Percentiles rank a stretch among this genome's conserved stretches.
Conservation (phyloP, 37 sponge, comb jelly and placozoan genomes). For the Spongia lamella region DNA sequence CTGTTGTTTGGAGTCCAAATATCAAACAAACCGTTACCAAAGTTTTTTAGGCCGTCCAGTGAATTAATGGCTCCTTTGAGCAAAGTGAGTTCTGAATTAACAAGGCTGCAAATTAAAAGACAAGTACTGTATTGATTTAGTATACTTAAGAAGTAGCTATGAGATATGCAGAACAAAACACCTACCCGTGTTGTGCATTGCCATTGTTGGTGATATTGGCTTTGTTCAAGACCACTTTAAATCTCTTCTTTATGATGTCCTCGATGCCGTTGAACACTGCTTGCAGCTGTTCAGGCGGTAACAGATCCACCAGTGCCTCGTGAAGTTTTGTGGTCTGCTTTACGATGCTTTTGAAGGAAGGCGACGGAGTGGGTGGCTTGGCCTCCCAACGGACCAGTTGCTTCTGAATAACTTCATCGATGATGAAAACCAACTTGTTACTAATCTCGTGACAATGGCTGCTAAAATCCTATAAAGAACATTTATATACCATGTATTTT, state of each 20-base stretch:
- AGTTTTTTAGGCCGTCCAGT: slow-evolving; percentile 65
- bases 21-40: slow-evolving; percentile 76
- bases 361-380: slow-evolving; percentile 82
- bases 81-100: slow-evolving; percentile 73
- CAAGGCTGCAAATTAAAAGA: slow-evolving; percentile 43
- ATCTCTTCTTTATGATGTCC: slow-evolving; percentile 31
- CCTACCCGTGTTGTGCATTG: slow-evolving; percentile 83
- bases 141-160: neutral
- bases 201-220: slow-evolving; percentile 81
- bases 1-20: slow-evolving; percentile 62
- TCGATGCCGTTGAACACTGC: slow-evolving; percentile 67
- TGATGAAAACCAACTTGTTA: slow-evolving; percentile 82
- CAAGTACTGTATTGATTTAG: too few species aligned
- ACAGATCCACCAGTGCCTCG: slow-evolving; percentile 80
- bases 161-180: neutral
- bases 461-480: slow-evolving; percentile 59
- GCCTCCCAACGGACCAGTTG: slow-evolving; percentile 89
- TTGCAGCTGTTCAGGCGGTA: slow-evolving; percentile 78
- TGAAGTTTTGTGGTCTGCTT: slow-evolving; percentile 89
- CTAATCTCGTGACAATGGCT: slow-evolving; percentile 79
- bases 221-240: slow-evolving; percentile 37
- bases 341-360: slow-evolving; percentile 61
- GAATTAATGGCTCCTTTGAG: slow-evolving; percentile 64
- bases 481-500: neutral
- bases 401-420: slow-evolving; percentile 83